These are phyloP conservation scores for Danio jaintianensis DNA, from an alignment of 2,797 vertebrate genomes.

Conservation along the genomic window DNA sequence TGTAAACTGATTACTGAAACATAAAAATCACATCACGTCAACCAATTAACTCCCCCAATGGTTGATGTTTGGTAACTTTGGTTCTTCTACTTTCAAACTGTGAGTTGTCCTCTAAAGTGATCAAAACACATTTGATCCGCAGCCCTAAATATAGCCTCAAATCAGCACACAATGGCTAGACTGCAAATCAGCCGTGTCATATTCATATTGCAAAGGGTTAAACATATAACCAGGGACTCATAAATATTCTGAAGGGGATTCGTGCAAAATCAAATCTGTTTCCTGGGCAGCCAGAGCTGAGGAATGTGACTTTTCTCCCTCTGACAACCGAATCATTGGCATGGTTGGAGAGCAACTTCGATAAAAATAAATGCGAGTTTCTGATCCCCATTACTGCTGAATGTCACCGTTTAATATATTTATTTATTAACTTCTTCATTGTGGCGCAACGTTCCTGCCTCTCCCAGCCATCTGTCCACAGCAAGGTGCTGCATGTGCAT, in stretches of 20 bases:
- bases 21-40: neutral
- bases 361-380: conserved; percentile 7
- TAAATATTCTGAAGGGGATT: conserved; percentile 38
- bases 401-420: conserved; percentile 57
- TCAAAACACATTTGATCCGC: neutral
- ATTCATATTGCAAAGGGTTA: conserved; percentile 21
- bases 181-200: neutral
- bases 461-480: conserved; percentile 66
- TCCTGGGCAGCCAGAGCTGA: neutral
- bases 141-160: conserved; percentile 5
- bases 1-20: neutral
- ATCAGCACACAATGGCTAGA: conserved; percentile 13
- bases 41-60: neutral
- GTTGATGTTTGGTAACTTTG: neutral
- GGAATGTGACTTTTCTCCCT: neutral
- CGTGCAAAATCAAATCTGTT: conserved; percentile 14
- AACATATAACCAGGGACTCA: conserved; percentile 3
- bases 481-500: conserved; percentile 58
- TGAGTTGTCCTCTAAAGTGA: neutral
- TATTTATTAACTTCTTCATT: conserved; percentile 65
- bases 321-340: conserved; percentile 5
- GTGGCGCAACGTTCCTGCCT: conserved; percentile 53
- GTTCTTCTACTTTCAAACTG: conserved; percentile 14
- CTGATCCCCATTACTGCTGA: conserved; percentile 21
- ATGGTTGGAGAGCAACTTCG: neutral